Percentiles rank a stretch among this genome's conserved stretches.
phyloP scores from a whole-genome alignment of 92 coral and sea anemone species.

The Hydrozoanthus gracilis region DNA sequence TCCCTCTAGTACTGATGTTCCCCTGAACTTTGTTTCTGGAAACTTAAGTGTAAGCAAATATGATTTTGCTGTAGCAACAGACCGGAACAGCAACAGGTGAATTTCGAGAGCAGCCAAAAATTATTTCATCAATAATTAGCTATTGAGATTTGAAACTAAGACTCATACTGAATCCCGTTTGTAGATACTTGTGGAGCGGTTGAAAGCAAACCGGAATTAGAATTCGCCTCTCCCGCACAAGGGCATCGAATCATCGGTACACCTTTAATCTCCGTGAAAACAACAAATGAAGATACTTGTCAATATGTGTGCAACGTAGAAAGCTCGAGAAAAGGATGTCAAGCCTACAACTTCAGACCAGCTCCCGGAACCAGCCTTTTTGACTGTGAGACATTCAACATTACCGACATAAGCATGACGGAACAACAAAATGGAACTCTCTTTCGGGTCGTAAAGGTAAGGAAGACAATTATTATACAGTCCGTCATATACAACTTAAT shows the following conservation, averaged over 20 bases:
- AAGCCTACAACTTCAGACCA: not conserved
- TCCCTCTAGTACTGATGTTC: no score
- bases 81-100: no score
- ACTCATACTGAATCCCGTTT: no score
- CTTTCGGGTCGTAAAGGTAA: constrained; percentile 1
- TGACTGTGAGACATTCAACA: not conserved
- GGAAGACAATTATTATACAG: not conserved
- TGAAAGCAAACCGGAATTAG: not conserved
- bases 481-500: not conserved
- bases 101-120: no score
- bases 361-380: not conserved
- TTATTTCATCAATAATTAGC: no score
- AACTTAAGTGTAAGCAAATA: no score
- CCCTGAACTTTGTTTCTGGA: no score
- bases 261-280: not conserved
- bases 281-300: not conserved
- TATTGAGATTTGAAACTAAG: no score
- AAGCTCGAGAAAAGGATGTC: not conserved
- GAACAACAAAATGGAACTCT: not conserved
- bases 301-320: constrained; percentile 6
- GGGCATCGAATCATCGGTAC: not conserved
- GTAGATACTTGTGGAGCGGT: not conserved
- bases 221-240: not conserved
- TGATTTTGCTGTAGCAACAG: no score
- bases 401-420: not conserved